phyloP scores from a whole-genome alignment of 1,140 invertebrate species.

The Plutomurus gul region DNA sequence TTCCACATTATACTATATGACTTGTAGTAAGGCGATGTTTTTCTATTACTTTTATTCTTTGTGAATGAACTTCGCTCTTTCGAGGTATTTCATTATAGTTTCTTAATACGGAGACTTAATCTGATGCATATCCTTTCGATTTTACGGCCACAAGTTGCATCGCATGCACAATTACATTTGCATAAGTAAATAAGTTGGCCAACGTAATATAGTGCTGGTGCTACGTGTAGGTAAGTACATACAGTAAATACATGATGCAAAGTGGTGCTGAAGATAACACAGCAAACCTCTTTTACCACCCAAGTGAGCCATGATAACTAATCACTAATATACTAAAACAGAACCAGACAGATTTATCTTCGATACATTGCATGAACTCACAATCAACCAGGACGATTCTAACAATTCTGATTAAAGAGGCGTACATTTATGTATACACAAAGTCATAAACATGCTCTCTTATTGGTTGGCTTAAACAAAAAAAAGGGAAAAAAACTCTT shows the following conservation, averaged over 20 bases:
- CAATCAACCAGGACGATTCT: background rate
- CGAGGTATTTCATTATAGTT: background rate
- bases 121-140: background rate
- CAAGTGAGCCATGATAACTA: background rate
- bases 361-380: background rate
- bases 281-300: background rate
- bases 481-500: no score
- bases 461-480: no score
- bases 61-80: background rate
- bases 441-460: no score
- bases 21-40: no score
- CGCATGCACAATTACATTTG: background rate
- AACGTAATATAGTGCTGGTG: no score
- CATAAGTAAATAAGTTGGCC: background rate
- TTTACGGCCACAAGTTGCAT: background rate
- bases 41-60: background rate
- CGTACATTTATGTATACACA: no score
- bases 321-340: background rate
- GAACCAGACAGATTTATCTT: background rate
- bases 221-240: no score
- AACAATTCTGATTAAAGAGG: no score
- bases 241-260: no score
- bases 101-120: conserved; percentile 2
- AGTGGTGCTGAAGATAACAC: background rate
- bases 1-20: background rate